Evolutionary conservation across 2,797 vertebrate species (phyloP).

Genomic region (Lindbergichthys nudifrons): DNA sequence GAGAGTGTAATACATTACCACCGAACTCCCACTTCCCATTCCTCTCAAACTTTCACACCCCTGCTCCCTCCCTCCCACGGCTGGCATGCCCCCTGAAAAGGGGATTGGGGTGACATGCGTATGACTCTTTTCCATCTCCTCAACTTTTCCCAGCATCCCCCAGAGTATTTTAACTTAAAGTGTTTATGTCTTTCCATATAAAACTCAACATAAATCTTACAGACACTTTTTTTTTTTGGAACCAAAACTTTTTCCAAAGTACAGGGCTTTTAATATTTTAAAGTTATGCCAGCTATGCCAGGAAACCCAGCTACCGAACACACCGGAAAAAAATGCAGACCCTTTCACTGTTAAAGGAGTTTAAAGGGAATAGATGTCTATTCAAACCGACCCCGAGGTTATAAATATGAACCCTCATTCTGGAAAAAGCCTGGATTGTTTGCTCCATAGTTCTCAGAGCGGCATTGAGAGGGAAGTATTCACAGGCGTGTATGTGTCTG

Average conservation of each 20-base stretch:
- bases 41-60: conserved; percentile 77
- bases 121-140: conserved; percentile 61
- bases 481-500: conserved; percentile 73
- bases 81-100: conserved; percentile 70
- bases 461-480: conserved; percentile 61
- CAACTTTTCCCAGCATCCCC: conserved; percentile 63
- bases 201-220: conserved; percentile 4
- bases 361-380: conserved; percentile 61
- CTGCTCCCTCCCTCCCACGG: conserved; percentile 43
- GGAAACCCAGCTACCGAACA: conserved; percentile 31
- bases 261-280: background rate
- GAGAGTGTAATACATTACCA: conserved; percentile 82
- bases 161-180: background rate
- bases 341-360: conserved; percentile 63
- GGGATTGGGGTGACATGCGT: conserved; percentile 66
- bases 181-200: background rate
- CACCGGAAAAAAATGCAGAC: conserved; percentile 23
- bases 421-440: conserved; percentile 54
- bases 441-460: conserved; percentile 49
- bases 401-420: conserved; percentile 68
- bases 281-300: conserved; percentile 29
- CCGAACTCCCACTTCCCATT: conserved; percentile 86
- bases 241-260: background rate
- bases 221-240: background rate
- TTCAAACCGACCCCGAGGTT: conserved; percentile 52